Evolutionary conservation across 2,797 vertebrate genomes (phyloP).

Genomic region (Pseudocheirus occidentalis): DNA sequence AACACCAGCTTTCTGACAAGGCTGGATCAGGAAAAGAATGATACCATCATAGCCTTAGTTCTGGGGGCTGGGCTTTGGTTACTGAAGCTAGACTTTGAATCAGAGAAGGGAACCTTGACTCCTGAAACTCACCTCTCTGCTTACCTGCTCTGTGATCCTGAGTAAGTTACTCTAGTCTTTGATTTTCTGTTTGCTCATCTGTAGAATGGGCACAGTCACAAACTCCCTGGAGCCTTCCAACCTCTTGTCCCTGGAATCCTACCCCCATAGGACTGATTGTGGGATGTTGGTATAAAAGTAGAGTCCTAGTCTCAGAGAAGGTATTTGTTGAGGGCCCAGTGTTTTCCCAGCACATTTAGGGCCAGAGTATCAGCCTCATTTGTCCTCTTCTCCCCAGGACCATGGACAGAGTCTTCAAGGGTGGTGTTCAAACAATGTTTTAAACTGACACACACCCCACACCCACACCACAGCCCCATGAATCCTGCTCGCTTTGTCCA

Average conservation of each 20-base stretch:
- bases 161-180: background rate
- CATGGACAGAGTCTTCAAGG: background rate
- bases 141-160: background rate
- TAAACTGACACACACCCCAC: background rate
- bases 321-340: too few relatives aligned
- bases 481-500: background rate
- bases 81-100: background rate
- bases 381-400: background rate
- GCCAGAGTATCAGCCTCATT: background rate
- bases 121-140: background rate
- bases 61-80: background rate
- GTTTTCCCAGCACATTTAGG: background rate
- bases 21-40: background rate
- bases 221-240: background rate
- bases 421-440: background rate
- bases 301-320: background rate
- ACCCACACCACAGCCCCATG: too few relatives aligned
- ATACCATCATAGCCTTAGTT: background rate
- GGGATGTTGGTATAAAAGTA: background rate
- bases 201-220: background rate
- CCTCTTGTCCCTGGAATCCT: background rate
- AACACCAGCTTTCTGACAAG: background rate
- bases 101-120: background rate
- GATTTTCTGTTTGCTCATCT: background rate
- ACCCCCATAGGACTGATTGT: background rate